These are phyloP conservation scores for Lutraria lutraria DNA, from an alignment of 2,888 invertebrate species.

Conservation along the genomic window DNA sequence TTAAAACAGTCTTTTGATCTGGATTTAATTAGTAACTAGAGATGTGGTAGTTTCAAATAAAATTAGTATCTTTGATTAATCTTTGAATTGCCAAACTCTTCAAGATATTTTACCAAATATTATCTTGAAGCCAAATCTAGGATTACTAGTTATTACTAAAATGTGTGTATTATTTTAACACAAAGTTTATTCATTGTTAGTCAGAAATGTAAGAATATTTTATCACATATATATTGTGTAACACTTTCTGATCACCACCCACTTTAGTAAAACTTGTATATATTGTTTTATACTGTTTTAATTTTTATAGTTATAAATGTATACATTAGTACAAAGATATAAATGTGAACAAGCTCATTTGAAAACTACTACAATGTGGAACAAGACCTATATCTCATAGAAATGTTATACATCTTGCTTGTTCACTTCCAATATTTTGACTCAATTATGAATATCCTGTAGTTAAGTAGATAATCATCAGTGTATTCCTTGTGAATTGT, in stretches of 20 bases:
- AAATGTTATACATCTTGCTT: not conserved
- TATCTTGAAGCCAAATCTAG: not conserved
- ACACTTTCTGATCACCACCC: not conserved
- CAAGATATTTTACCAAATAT: not conserved
- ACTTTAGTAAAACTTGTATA: not conserved
- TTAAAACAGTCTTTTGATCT: not conserved
- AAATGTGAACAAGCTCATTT: not conserved
- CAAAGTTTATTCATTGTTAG: constrained; percentile 4
- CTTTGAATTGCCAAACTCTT: not conserved
- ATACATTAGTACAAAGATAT: not conserved
- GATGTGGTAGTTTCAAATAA: not conserved
- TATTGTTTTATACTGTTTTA: constrained; percentile 22
- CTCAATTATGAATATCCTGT: not conserved
- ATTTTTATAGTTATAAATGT: not conserved
- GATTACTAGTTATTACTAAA: not conserved
- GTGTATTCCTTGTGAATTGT: constrained; percentile 4
- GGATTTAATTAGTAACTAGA: not conserved
- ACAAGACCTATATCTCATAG: not conserved
- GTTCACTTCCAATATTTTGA: constrained; percentile 9
- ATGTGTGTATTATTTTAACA: not conserved
- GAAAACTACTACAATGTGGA: not conserved
- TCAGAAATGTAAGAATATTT: not conserved
- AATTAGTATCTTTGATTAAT: not conserved
- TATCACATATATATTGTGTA: not conserved
- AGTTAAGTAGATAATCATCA: not conserved